These are phyloP conservation scores for Onychomys arenicola DNA, from an alignment of 2,797 vertebrate species.

Conservation along the genomic window DNA sequence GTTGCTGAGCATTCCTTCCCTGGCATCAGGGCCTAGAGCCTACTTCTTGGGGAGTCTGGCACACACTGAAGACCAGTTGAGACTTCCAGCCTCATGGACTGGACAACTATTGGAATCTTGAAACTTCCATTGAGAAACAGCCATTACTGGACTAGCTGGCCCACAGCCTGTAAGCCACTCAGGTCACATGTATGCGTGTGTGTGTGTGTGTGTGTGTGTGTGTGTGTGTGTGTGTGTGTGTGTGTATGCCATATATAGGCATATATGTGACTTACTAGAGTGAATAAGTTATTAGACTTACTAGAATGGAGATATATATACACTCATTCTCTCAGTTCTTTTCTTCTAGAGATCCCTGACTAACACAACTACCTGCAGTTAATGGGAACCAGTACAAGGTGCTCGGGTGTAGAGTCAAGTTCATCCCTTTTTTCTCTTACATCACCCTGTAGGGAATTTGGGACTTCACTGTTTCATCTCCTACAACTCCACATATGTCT, in stretches of 20 bases:
- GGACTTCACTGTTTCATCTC: neutral
- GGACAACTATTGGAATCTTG: neutral
- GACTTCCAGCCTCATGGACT: neutral
- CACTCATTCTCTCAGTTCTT: too few relatives aligned
- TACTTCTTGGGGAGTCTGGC: neutral
- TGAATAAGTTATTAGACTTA: neutral
- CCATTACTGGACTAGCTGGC: neutral
- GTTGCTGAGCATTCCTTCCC: neutral
- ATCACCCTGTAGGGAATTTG: neutral
- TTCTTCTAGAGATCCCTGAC: neutral
- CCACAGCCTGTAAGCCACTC: neutral
- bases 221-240: neutral
- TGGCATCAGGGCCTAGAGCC: neutral
- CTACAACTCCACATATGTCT: neutral
- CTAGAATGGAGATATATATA: neutral
- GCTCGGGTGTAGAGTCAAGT: neutral
- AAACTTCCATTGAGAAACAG: neutral
- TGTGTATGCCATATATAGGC: neutral
- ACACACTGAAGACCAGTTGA: neutral
- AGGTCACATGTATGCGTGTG: neutral
- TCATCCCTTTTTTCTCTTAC: neutral
- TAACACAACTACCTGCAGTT: neutral
- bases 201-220: neutral
- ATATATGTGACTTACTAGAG: too few relatives aligned
- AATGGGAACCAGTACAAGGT: neutral